A percentile compares a stretch with the other conserved stretches of the same genome.
These are phyloP conservation scores for Triplophysa rosa DNA, from an alignment of 2,113 vertebrate species.

Conservation along the genomic window DNA sequence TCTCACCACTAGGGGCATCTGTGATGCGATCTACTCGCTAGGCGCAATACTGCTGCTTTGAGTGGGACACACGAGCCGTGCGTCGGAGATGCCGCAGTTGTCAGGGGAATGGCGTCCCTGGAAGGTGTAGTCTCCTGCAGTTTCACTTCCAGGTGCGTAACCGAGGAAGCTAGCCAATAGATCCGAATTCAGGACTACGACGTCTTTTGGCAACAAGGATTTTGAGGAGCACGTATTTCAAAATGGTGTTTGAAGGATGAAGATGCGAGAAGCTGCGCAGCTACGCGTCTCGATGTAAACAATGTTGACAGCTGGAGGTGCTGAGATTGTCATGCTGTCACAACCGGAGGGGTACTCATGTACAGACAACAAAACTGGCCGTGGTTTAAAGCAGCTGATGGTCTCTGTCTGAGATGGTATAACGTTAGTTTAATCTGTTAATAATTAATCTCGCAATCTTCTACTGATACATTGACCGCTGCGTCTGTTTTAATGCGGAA, in stretches of 20 bases:
- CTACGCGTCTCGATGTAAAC: conserved; percentile 43
- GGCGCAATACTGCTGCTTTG: too few species aligned
- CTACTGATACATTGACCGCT: neutral
- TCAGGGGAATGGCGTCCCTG: conserved; percentile 53
- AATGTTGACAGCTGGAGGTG: conserved; percentile 22
- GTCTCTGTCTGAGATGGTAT: too few species aligned
- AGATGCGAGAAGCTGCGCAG: conserved; percentile 21
- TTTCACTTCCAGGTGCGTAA: conserved; percentile 12
- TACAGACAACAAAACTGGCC: neutral
- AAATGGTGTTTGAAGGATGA: conserved; percentile 1
- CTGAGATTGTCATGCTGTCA: neutral
- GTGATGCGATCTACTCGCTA: too few species aligned
- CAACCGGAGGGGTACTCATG: neutral
- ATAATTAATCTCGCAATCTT: too few species aligned
- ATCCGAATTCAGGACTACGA: neutral
- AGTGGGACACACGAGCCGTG: neutral
- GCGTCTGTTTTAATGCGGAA: conserved; percentile 34
- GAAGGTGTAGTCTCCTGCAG: conserved; percentile 6
- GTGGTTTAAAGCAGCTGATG: neutral
- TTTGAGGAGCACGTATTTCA: conserved; percentile 16
- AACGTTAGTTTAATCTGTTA: too few species aligned
- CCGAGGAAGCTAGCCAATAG: neutral
- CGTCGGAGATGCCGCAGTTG: conserved; percentile 51
- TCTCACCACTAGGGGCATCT: too few species aligned
- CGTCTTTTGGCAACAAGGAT: neutral